Base-by-base conservation (phyloP, 30 jellyfish, hydroid and myxozoan species). In the Clytia hemisphaerica region DNA sequence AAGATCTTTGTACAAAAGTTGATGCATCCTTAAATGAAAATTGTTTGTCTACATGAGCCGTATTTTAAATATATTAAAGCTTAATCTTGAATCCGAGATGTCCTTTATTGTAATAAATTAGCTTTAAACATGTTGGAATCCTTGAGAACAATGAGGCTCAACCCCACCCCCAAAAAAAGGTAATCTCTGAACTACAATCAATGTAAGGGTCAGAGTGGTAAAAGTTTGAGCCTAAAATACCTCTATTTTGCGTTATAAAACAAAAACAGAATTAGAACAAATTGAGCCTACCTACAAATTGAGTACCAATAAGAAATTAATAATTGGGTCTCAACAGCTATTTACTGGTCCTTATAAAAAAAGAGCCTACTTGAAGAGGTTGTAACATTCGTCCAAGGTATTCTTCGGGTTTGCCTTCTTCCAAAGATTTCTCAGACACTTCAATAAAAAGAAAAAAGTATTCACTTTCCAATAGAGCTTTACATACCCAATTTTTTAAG, bases 401-500 rank as follows among this genome's bases (percentile, higher is more conserved):
- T 4, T 80, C 44, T 53, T 89, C 95, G 4, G 98, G 64, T 63
- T 89, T 93, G 33, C 98, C 98, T 70, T 89, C 98, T 50, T 67
- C 93, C 26, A 89, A 62, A 26, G 31, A 80, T 62, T 75, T 69
- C 32, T 89, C 98, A 58, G 73, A 83, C 79, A 89, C 98, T 89
- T 15, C 6, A 61, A 31, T 61, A 25, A 54, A 57, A 26, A 49
- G 78, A 25, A 47, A 2, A 67, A 67, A 53, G 18, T 53, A 14
- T 12, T 12, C 29, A 24, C 14, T 53, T 24, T 53, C 10, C n/a
- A n/a, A n/a, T n/a, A n/a, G n/a, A n/a, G n/a, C n/a, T n/a, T n/a
- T n/a, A n/a, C n/a, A n/a, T n/a, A n/a, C n/a, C n/a, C n/a, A n/a
- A n/a, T n/a, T n/a, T n/a, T n/a, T n/a, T n/a, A n/a, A n/a, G n/a